Conservation (phyloP, 2,888 invertebrate genomes). For the Drosophila neutralis region DNA sequence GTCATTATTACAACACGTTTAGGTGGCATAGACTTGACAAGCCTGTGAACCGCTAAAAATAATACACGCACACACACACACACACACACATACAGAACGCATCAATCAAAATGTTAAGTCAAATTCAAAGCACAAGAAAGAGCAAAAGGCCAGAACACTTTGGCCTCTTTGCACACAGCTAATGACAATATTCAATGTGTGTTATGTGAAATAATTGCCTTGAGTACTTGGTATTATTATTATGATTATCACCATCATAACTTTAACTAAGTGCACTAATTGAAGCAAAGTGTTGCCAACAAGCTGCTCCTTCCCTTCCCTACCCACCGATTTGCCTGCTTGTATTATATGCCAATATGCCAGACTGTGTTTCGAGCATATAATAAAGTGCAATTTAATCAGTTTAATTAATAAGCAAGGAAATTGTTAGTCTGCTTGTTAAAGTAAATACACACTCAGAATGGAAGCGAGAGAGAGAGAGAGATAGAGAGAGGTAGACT, state of each 20-base stretch:
- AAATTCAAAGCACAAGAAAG: slow-evolving; percentile 7
- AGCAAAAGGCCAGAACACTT: slow-evolving; percentile 7
- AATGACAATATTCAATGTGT: slow-evolving; percentile 64
- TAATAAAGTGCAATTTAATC: slow-evolving; percentile 66
- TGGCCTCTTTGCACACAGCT: slow-evolving; percentile 21
- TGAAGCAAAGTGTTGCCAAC: slow-evolving; percentile 33
- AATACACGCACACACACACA: not conserved
- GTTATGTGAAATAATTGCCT: slow-evolving; percentile 30
- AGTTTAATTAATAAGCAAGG: slow-evolving; percentile 71
- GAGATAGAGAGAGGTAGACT: not conserved
- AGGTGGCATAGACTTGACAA: slow-evolving; percentile 18
- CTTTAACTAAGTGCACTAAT: slow-evolving; percentile 54
- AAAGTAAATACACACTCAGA: not conserved
- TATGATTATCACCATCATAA: slow-evolving; percentile 45
- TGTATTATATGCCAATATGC: slow-evolving; percentile 3
- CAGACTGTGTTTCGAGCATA: slow-evolving; percentile 4
- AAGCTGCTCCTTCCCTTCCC: not conserved
- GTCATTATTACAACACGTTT: not conserved
- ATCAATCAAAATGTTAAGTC: slow-evolving; percentile 30
- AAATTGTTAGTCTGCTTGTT: slow-evolving; percentile 14
- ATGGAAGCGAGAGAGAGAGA: not conserved
- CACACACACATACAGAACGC: not conserved
- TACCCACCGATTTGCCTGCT: not conserved
- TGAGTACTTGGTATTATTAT: slow-evolving; percentile 40
- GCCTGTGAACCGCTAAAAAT: slow-evolving; percentile 4